These are phyloP conservation scores for Venusia cambrica DNA, from an alignment of 2,888 invertebrate genomes.

Conservation along the genomic window DNA sequence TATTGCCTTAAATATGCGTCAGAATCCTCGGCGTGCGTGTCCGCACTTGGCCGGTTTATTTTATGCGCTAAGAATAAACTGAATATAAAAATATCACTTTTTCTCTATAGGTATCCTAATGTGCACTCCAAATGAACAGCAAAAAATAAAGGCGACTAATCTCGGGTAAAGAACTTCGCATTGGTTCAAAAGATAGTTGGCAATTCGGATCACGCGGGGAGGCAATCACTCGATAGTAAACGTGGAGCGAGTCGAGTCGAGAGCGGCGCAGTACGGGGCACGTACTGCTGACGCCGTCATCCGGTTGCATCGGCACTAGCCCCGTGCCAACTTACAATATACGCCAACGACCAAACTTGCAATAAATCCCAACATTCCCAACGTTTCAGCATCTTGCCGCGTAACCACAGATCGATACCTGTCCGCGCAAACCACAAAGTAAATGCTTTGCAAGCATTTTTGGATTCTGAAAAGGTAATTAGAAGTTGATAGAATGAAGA, in stretches of 20 bases:
- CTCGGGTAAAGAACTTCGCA: constrained; percentile 52
- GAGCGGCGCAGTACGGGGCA: constrained; percentile 55
- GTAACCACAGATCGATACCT: constrained; percentile 13
- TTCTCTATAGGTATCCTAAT: constrained; percentile 22
- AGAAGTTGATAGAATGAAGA: constrained; percentile 27
- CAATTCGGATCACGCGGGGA: constrained; percentile 72
- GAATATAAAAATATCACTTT: no score
- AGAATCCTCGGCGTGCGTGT: no score
- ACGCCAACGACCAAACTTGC: constrained; percentile 34
- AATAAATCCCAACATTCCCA: constrained; percentile 38
- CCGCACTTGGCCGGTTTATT: no score
- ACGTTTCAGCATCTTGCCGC: constrained; percentile 30
- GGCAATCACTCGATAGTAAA: constrained; percentile 78
- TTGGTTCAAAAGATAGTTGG: constrained; percentile 61
- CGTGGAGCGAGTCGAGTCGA: constrained; percentile 65
- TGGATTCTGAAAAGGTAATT: constrained; percentile 7
- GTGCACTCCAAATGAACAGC: constrained; percentile 38
- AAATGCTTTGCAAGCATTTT: constrained; percentile 1
- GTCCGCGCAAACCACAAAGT: constrained; percentile 2
- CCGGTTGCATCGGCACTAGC: constrained; percentile 50
- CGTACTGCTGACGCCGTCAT: constrained; percentile 63
- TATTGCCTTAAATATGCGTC: no score
- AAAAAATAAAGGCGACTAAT: constrained; percentile 63
- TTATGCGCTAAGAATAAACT: no score
- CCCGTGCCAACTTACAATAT: constrained; percentile 40